Base-by-base conservation (phyloP, 2,888 invertebrate species). In the Zele albiditarsus region DNA sequence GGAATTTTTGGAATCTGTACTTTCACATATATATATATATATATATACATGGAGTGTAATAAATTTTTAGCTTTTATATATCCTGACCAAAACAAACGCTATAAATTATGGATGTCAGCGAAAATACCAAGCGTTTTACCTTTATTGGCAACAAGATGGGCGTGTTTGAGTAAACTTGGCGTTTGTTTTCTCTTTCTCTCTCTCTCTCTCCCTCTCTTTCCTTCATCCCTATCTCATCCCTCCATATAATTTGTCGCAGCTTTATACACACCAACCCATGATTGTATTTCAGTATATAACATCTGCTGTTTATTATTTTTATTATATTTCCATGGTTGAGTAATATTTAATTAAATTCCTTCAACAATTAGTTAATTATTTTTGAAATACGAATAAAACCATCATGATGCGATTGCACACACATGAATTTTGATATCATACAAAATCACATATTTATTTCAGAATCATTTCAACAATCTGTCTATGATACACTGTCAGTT, bases 301-400 rank as follows among this genome's bases (percentile, higher is more conserved):
- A n/a, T n/a, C 12, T 10, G 5, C 5, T 42, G 5, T 42, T 2
- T 42, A 42, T 42, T 42, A 42, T 10, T 12, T 12, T 42, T 12
- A 42, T 42, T 2, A 33, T 33, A n/a, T n/a, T n/a, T n/a, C n/a
- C 33, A 63, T 42, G 31, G 33, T 20, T 23, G 66, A 74, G 70
- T 77, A 77, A 77, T 77, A 68, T 68, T 53, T 72, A 77, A 74
- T 77, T 77, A 77, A 77, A 74, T 74, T 20, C 23, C 49, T 65
- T 49, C 42, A 71, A 33, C 68, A 62, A 69, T 76, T 73, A 57
- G 76, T 76, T 73, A 77, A 77, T 74, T 69, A n/a, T 57, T 23
- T 25, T 58, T 63, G 58, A 69, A 74, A 74, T 74, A 62, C 63
- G 49, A 71, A 77, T 71, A 71, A 74, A 74, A 70, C 70, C 28